Evolutionary conservation across 2,888 invertebrate genomes (phyloP), one percentile per base, ranked within the genome.

Genomic region (Meiosimyza decipiens): DNA sequence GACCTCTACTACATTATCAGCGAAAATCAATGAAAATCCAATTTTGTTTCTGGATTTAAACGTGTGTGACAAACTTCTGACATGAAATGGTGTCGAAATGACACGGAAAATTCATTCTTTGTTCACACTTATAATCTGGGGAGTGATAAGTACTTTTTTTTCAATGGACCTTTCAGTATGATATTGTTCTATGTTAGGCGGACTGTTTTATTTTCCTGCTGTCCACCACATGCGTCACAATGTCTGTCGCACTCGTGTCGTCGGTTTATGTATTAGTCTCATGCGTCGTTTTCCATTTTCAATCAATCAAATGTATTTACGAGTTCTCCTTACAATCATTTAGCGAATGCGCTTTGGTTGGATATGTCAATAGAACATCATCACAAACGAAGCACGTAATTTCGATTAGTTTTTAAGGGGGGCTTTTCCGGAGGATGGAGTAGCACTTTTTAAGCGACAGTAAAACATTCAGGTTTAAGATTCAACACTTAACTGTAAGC

Each of bases 361-460:
- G 76, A 73, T 16, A 15, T 40, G 2, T 40, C 40, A 40, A 40
- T 16, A 4, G 13, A 69, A 74, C 74, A 74, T 62, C 62, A 73
- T 65, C 76, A 69, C 76, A 77, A 79, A 78, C 78, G 73, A 71
- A 79, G 82, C 83, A 83, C 83, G 83, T 83, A 82, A 80, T 83
- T 81, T 80, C 80, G 80, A 78, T 84, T 82, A 80, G 80, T 50
- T 64, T 40, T 60, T n/a, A 33, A 33, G 60, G 33, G n/a, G 33
- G 40, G 6, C 1, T n/a, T 2, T 28, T 59, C 33, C 4, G 40
- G 28, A 15, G 11, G 40, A 15, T 15, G n/a, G 33, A 15, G 60
- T 33, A n/a, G 33, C 60, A 40, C 9, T 40, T 60, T 40, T 33
- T 40, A 5, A 40, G 40, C 40, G 40, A 4, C 5, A 6, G 40